phyloP scores from a whole-genome alignment of 1,140 invertebrate species.

The Caenorhabditis briggsae region DNA sequence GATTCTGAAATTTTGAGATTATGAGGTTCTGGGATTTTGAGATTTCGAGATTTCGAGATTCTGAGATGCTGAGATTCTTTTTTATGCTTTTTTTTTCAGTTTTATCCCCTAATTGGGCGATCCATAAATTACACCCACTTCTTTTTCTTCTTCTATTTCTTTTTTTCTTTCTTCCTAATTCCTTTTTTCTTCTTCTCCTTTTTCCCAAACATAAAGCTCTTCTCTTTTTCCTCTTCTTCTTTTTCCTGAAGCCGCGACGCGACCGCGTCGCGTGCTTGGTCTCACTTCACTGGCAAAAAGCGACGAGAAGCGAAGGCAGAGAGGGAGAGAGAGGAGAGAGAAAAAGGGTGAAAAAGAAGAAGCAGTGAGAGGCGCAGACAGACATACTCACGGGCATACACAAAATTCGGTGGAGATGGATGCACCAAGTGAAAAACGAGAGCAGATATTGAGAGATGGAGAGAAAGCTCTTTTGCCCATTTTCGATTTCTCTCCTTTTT shows the following conservation, averaged over 20 bases:
- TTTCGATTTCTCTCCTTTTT: too few relatives aligned
- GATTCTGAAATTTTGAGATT: too few relatives aligned
- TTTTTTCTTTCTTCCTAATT: not conserved
- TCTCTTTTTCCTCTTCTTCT: not conserved
- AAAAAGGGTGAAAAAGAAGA: not conserved
- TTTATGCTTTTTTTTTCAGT: too few relatives aligned
- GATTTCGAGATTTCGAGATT: too few relatives aligned
- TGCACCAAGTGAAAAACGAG: constrained; percentile 3
- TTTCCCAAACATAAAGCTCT: not conserved
- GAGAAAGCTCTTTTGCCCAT: too few relatives aligned
- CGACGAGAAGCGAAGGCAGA: not conserved
- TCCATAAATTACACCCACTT: too few relatives aligned
- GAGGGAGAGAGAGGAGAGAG: not conserved
- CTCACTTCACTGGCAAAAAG: not conserved
- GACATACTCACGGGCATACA: not conserved
- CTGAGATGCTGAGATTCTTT: too few relatives aligned
- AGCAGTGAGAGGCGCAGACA: not conserved
- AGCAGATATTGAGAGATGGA: not conserved
- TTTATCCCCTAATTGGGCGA: too few relatives aligned
- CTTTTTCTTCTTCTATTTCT: too few relatives aligned
- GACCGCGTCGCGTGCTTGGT: not conserved
- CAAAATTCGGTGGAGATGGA: not conserved
- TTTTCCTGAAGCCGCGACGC: constrained; percentile 3
- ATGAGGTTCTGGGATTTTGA: too few relatives aligned
- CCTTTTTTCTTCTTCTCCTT: not conserved